Evolutionary conservation across 2,113 vertebrate species (phyloP).

Genomic region (Cyprichromis sp.): DNA sequence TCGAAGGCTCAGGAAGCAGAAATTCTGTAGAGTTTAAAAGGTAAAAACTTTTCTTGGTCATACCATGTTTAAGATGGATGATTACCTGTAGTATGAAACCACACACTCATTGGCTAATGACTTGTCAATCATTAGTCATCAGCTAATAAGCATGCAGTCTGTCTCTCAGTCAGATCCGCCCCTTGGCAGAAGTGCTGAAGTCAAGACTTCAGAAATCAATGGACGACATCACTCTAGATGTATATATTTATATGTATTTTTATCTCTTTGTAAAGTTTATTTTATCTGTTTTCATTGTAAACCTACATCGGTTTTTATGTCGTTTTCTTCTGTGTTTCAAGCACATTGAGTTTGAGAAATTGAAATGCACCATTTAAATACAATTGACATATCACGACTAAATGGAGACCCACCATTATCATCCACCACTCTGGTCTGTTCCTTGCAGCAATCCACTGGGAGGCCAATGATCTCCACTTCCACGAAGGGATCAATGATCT

Average conservation of each 20-base stretch:
- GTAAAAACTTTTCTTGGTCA: not conserved
- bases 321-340: not conserved
- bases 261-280: not conserved
- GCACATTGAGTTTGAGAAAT: not conserved
- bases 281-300: not conserved
- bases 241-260: not conserved
- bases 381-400: not conserved
- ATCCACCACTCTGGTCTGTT: conserved; percentile 94
- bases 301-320: not conserved
- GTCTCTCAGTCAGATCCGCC: not conserved
- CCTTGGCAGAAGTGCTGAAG: not conserved
- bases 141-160: not conserved
- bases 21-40: not conserved
- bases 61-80: not conserved
- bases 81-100: not conserved
- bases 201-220: not conserved
- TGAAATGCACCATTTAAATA: not conserved
- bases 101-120: not conserved
- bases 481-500: conserved; percentile 99
- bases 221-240: not conserved
- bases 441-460: conserved; percentile 89
- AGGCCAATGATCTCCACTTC: conserved; percentile 96
- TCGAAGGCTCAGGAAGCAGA: not conserved
- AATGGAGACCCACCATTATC: conserved; percentile 83
- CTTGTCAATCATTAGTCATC: not conserved